Base-by-base conservation (phyloP, 2,113 vertebrate genomes). In the Cettia cetti region DNA sequence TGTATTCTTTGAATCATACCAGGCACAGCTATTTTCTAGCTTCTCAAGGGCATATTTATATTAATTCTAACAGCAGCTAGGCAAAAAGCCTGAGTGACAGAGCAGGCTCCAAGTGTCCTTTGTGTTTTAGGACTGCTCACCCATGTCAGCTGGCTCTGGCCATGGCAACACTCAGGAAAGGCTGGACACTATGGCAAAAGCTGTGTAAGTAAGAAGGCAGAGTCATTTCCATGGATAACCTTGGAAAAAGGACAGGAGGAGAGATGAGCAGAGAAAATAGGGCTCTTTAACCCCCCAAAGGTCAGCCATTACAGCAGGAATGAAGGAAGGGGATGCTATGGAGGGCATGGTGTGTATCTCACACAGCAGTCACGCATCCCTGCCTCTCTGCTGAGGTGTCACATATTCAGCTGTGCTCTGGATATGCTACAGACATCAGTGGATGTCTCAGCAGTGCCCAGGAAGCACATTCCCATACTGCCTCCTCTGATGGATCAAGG, bases 31-130 rank as follows among this genome's bases (percentile, higher is more conserved):
- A 87, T 95, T 92, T 94, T 92, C 82, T 72, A 53, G 37, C 35
- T 81, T 85, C 54, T 93, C 71, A 83, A 79, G 71, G 60, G 61
- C 28, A 39, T 77, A 92, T 92, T 94, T 95, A 28, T 91, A 52
- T 59, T 68, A 95, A 89, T 68, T 33, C 61, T n/a, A 72, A 56
- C 42, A 72, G 44, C 49, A 40, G 26, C 42, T 71, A 90, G 23
- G 24, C 65, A 86, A 86, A 87, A 28, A 91, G 21, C 53, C 70
- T 39, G 57, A 42, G 49, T 89, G 81, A 82, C 37, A 65, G 21
- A 81, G 24, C 16, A 75, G 44, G 28, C 53, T 89, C 26, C 8
- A n/a, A 70, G 5, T 56, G 33, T 63, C 35, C 83, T 86, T 83
- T 56, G 17, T 75, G 30, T 78, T 35, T 53, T 42, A 47, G 54